phyloP scores from a whole-genome alignment of 1,140 invertebrate genomes.

The Lepidotrigona ventralis region DNA sequence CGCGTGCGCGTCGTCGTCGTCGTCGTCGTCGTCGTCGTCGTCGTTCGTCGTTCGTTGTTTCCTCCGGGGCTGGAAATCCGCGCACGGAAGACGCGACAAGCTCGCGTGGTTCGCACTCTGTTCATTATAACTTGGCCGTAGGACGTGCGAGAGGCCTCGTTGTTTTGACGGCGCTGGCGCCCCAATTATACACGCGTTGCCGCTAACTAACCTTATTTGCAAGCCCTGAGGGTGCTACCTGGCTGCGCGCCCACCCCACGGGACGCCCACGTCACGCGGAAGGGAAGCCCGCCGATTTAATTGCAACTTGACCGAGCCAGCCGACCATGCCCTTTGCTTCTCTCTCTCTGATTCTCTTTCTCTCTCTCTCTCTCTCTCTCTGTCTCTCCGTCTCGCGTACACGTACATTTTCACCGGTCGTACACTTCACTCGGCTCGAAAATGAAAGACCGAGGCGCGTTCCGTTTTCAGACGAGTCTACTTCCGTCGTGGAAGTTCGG shows the following conservation, averaged over 20 bases:
- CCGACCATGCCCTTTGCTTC: conserved; percentile 17
- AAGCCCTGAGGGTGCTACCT: conserved; percentile 65
- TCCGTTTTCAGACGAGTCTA: background rate
- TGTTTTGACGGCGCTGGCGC: conserved; percentile 70
- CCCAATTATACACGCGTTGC: conserved; percentile 76
- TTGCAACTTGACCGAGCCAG: conserved; percentile 64
- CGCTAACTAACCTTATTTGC: conserved; percentile 77
- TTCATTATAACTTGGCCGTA: conserved; percentile 74
- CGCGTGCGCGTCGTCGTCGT: conserved; percentile 29
- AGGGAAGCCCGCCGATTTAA: conserved; percentile 61
- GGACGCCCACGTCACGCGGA: background rate
- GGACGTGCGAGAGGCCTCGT: conserved; percentile 67
- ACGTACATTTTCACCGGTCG: background rate
- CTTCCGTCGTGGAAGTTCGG: conserved; percentile 15
- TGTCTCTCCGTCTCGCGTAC: no score
- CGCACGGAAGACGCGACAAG: conserved; percentile 31
- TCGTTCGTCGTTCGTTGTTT: background rate
- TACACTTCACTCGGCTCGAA: conserved; percentile 30
- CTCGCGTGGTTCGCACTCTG: conserved; percentile 39
- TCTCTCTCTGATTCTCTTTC: background rate
- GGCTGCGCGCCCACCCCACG: background rate
- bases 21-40: background rate
- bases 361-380: background rate
- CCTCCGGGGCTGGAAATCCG: conserved; percentile 9
- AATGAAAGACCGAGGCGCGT: background rate